Base-by-base conservation (phyloP, 2,797 vertebrate species). In the Apogon hyalosoma region DNA sequence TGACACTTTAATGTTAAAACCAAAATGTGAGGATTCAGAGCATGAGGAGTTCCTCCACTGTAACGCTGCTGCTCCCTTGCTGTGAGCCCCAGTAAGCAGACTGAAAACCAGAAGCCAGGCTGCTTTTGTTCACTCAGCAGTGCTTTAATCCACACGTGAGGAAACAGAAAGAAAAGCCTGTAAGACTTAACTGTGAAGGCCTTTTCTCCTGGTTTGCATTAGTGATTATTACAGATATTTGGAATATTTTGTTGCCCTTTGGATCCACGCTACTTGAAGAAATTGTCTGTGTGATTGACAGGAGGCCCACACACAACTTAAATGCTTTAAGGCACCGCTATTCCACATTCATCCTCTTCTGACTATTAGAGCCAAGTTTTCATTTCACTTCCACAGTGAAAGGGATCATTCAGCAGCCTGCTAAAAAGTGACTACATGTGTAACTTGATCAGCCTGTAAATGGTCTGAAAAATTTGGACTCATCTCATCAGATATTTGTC, bases 71-170 rank as follows among this genome's bases (percentile, higher is more conserved):
- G 31, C 64, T 82, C 47, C 13, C 42, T 24, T 8, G 24, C 55
- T 24, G 28, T 66, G 53, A 65, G 38, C 41, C 13, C 19, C 51
- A 52, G 90, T 75, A 84, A 84, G 69, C 50, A 64, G 67, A 49
- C 72, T 68, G 33, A 50, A 72, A 75, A 56, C 19, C 47, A 61
- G 28, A 74, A 68, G 43, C 75, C 63, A 65, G 50, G 36, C 45
- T 63, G 41, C 63, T 77, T 73, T 79, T 70, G 55, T 75, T 73
- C 73, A 47, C 47, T 73, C 55, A 43, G 43, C 2, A 1, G 58
- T 45, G 39, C 59, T 59, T 79, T 64, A 43, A 69, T 69, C 54
- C 54, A 73, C 85, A 86, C 41, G 75, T 87, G 83, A 83, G 49
- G 60, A 52, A 74, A 65, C n/a, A 59, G 56, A 48, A 62, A 41